Percentiles rank a stretch among this genome's conserved stretches.
These are phyloP conservation scores for Polymixis flavicincta DNA, from an alignment of 2,888 invertebrate genomes.

Conservation along the genomic window DNA sequence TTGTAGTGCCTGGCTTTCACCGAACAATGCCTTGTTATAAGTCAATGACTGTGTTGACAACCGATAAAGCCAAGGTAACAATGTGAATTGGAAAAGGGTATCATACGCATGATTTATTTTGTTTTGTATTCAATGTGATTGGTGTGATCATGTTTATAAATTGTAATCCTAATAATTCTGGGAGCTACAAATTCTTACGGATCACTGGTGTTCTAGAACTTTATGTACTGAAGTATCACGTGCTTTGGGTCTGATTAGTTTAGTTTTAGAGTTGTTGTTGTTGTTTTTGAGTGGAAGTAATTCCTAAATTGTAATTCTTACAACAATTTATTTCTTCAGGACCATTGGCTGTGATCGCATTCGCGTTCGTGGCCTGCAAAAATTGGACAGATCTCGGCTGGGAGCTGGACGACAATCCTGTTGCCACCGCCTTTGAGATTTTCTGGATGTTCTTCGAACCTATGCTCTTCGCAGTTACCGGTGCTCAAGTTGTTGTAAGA, in stretches of 20 bases:
- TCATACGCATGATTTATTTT: constrained; percentile 48
- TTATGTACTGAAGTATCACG: not conserved
- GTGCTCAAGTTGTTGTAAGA: constrained; percentile 92
- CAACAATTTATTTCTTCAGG: constrained; percentile 87
- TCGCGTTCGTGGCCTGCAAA: constrained; percentile 95
- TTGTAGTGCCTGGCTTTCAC: constrained; percentile 70
- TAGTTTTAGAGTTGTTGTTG: not conserved
- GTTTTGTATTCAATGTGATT: constrained; percentile 10
- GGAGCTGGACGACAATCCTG: constrained; percentile 96
- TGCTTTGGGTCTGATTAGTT: not conserved
- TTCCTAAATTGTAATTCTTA: not conserved
- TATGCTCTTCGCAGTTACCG: constrained; percentile 97
- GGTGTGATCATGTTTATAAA: not conserved
- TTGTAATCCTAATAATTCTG: not conserved
- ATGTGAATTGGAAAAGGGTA: constrained; percentile 60
- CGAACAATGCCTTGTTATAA: constrained; percentile 79
- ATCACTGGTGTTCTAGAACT: not conserved
- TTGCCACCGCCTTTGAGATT: constrained; percentile 96
- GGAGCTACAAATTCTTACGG: not conserved
- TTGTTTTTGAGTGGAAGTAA: not conserved
- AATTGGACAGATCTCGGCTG: constrained; percentile 96
- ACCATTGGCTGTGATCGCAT: constrained; percentile 95
- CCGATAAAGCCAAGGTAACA: constrained; percentile 70
- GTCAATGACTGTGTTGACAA: constrained; percentile 64
- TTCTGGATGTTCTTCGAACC: constrained; percentile 99